Evolutionary conservation across 2,797 vertebrate species (phyloP).

Genomic region (Lepus townsendii): DNA sequence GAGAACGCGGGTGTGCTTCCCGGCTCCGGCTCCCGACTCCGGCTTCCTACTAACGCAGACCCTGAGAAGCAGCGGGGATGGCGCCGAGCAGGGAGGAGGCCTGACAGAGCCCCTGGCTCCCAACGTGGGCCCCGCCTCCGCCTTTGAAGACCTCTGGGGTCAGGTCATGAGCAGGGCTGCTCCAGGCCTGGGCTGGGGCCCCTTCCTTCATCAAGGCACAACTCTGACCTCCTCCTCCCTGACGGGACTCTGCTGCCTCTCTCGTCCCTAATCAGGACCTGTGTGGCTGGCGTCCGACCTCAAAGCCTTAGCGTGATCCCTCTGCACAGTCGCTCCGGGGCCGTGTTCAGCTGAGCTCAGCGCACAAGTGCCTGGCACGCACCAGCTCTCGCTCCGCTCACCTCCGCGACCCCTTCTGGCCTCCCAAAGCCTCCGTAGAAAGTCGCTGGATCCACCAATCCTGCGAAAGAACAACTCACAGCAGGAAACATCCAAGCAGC

Average conservation of each 20-base stretch:
- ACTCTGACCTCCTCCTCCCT: too few species aligned
- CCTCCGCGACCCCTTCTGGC: accelerated
- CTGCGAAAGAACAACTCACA: accelerated
- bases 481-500: not conserved
- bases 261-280: not conserved
- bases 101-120: too few species aligned
- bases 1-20: too few species aligned
- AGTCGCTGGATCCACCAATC: accelerated
- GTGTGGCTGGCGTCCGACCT: not conserved
- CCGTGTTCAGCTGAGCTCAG: accelerated
- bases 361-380: accelerated
- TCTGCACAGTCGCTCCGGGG: not conserved
- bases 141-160: too few species aligned
- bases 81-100: too few species aligned
- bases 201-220: too few species aligned
- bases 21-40: too few species aligned
- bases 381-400: not conserved
- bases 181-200: too few species aligned
- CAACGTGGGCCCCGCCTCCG: too few species aligned
- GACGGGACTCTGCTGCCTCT: not conserved
- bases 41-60: too few species aligned
- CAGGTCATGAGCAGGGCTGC: too few species aligned
- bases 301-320: not conserved
- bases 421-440: accelerated
- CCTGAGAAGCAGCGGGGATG: too few species aligned